Base-by-base conservation (phyloP, 2,797 vertebrate genomes). In the Cephalopachus bancanus region DNA sequence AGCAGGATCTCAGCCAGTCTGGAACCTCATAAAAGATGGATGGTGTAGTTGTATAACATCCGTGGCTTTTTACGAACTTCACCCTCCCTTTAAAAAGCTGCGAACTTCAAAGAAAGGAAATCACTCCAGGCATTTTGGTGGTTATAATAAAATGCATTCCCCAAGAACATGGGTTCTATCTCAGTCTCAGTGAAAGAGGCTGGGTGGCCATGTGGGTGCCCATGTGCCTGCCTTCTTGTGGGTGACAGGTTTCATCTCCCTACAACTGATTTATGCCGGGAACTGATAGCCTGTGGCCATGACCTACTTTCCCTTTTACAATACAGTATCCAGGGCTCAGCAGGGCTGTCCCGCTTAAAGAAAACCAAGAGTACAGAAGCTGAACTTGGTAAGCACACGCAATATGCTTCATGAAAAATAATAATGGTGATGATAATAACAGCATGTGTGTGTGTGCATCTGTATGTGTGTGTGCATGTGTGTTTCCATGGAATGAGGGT, bases 81-180 rank as follows among this genome's bases (percentile, higher is more conserved):
- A 65, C 91, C 93, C 97, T 97, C 79, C 84, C 83, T 79, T 95
- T 93, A 74, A 94, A 95, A 92, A 86, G 93, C 97, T 93, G 87
- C 96, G 93, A 84, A 94, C 97, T 97, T 97, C 94, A 97, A 97
- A 98, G 95, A 64, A 85, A 89, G 92, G 85, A 78, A 67, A 62
- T 44, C 0, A 26, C 96, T 92, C 30, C 2, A 1, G 76, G 94
- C 94, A 51, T 94, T 89, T 83, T 53, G 28, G 79, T 95, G 51
- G 30, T 95, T 95, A 76, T 90, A 83, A 97, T 95, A 94, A 95
- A 97, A 93, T 11, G 19, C 90, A 74, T 57, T 92, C 62, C 87
- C 59, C 75, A 72, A 89, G 85, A 97, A 79, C 1, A 0, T 1
- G 7, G 71, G 55, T 64, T 93, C 93, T 28, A 49, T 92, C 80